Conservation (phyloP, 2,888 invertebrate species). For the Drosophila quinaria region DNA sequence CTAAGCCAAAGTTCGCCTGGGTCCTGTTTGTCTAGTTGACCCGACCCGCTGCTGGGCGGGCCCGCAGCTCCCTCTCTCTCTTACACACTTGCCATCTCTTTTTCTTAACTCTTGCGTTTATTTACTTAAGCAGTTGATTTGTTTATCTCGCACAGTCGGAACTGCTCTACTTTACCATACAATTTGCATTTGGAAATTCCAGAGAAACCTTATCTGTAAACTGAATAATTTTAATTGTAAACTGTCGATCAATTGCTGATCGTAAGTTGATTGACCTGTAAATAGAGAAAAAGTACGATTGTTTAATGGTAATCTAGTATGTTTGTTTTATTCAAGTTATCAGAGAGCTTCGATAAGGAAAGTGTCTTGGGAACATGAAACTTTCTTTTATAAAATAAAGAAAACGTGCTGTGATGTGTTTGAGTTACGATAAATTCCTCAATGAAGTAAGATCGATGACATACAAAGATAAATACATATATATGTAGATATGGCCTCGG, state of each 20-base stretch:
- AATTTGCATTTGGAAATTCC: constrained; percentile 55
- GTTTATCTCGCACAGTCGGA: constrained; percentile 32
- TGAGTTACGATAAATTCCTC: not conserved
- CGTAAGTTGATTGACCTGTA: constrained; percentile 42
- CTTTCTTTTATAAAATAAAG: not conserved
- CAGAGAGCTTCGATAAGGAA: constrained; percentile 12
- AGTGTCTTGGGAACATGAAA: constrained; percentile 3
- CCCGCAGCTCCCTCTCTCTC: not conserved
- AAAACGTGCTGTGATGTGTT: constrained; percentile 1
- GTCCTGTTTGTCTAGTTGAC: constrained; percentile 55
- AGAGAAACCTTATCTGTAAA: constrained; percentile 35
- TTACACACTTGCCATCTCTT: not conserved
- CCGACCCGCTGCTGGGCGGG: constrained; percentile 44
- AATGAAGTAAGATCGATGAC: not conserved
- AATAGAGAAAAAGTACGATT: not conserved
- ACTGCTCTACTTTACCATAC: constrained; percentile 41
- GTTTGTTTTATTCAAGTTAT: constrained; percentile 2
- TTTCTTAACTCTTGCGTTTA: constrained; percentile 22
- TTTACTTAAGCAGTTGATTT: constrained; percentile 34
- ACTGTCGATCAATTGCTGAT: constrained; percentile 34
- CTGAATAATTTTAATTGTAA: constrained; percentile 31
- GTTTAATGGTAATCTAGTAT: constrained; percentile 7
- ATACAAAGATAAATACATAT: too few species aligned
- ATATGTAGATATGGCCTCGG: too few species aligned
- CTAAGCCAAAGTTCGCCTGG: constrained; percentile 39